These are phyloP conservation scores for Mycalesis mineus DNA, from an alignment of 2,888 invertebrate species.

Conservation along the genomic window DNA sequence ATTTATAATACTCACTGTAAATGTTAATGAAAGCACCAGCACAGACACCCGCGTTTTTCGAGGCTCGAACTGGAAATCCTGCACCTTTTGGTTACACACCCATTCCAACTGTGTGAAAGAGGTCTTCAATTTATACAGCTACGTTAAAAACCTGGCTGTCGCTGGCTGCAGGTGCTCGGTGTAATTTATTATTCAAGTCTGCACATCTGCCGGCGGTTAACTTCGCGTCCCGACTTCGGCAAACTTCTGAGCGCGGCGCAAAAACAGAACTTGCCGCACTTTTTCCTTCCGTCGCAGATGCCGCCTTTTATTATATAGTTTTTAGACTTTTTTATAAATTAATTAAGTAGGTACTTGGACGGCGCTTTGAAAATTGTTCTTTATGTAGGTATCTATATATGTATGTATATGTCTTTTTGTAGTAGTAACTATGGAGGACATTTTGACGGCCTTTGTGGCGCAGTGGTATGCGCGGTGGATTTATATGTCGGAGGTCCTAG, in stretches of 20 bases:
- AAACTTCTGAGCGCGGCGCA: slow-evolving; percentile 17
- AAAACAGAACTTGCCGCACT: slow-evolving; percentile 17
- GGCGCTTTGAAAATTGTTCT: background rate
- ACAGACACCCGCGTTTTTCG: too few species aligned
- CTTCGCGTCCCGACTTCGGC: slow-evolving; percentile 18
- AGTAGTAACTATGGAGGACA: too few species aligned
- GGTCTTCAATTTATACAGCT: background rate
- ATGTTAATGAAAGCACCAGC: too few species aligned
- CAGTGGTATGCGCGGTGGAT: too few species aligned
- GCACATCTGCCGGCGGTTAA: slow-evolving; percentile 20
- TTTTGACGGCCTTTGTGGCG: too few species aligned
- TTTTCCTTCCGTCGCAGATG: slow-evolving; percentile 10
- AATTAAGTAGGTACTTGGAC: background rate
- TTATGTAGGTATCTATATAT: too few species aligned
- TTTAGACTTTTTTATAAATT: slow-evolving; percentile 7
- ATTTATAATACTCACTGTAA: too few species aligned
- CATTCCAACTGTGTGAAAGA: too few species aligned
- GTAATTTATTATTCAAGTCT: slow-evolving; percentile 19
- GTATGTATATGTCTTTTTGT: too few species aligned
- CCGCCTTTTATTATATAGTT: slow-evolving; percentile 13
- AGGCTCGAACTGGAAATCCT: too few species aligned
- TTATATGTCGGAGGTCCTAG: too few species aligned
- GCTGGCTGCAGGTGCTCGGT: slow-evolving; percentile 9
- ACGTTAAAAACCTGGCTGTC: slow-evolving; percentile 5
- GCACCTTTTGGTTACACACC: too few species aligned